Base-by-base conservation (phyloP, 2,888 invertebrate species). In the Dasypolia templi region DNA sequence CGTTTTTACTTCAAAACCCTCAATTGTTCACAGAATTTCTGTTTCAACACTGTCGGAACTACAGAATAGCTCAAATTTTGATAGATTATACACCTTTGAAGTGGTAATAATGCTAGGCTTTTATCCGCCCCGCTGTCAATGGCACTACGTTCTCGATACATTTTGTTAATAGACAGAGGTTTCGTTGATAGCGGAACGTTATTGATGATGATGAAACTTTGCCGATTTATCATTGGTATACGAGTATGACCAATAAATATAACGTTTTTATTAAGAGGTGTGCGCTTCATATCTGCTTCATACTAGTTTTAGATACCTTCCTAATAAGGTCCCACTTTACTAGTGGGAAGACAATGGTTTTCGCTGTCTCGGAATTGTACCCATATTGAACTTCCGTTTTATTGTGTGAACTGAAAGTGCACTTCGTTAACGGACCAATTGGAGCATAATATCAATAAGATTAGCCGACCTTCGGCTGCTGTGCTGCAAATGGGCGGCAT, bases 191-290 rank as follows among this genome's bases (percentile, higher is more conserved):
- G 61, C 63, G 32, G 61, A 61, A 71, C 59, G 62, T 87, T 86
- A 87, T 84, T 87, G 81, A 67, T 72, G 59, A 49, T 84, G 86
- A 83, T 80, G 84, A 86, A 84, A 84, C 84, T 32, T 75, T 77
- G 61, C 72, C 70, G 73, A 81, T 84, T 70, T 72, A 58, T 81
- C 69, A 77, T 79, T 77, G 72, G 62, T 65, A 53, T 56, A n/a
- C n/a, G n/a, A n/a, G n/a, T n/a, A 53, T 61, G 64, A 53, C 63
- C 72, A 83, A 71, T 77, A 77, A 82, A 77, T 70, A 68, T 58
- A 42, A 51, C 32, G 55, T 63, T 83, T 85, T 56, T 56, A 75
- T 74, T 78, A 56, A 72, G 59, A 68, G 68, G 63, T 63, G 71
- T 79, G 85, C 53, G 44, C 59, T 73, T 64, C 66, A 71, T 64